Evolutionary conservation across 2,113 vertebrate genomes (phyloP), one percentile per base, ranked within the genome.

Genomic region (Rhinolophus sinicus): DNA sequence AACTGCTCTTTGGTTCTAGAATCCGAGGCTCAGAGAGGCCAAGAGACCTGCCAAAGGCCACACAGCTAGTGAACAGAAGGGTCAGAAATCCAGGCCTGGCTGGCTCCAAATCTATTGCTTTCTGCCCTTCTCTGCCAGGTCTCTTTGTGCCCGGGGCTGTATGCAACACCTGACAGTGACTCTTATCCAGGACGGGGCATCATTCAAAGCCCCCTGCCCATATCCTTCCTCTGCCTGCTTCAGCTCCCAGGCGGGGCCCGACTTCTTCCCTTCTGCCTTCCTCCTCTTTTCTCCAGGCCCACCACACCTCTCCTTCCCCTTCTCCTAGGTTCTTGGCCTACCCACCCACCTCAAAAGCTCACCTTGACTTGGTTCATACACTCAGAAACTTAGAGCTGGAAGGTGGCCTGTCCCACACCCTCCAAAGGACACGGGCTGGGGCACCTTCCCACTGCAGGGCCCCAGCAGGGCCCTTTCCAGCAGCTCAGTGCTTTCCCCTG

Each of bases 11-110:
- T 64, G 50, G 65, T 91, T 85, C 69, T 40, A 44, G 65, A 88
- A n/a, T 56, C 47, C 11, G 40, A 86, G 24, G 62, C 21, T 97
- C 80, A 87, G 92, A 86, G 73, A 89, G 56, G 75, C 35, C 47
- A 54, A 86, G 60, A 70, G 35, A 85, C 84, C 84, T 52, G 35
- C 12, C 62, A n/a, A 85, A 72, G 38, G 52, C 33, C 78, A 80
- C 93, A 78, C 38, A 83, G 88, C 40, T 56, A 5, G 3, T 44
- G 28, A 82, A 18, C 11, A 1, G 4, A 60, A 94, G 50, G 35
- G 13, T 89, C 89, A 67, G 65, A 84, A 76, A 88, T 40, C 47
- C 15, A 81, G 44, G 9, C 35, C 84, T n/a, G 30, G 78, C 13
- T 35, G 38, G 10, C 58, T 77, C 40, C 33, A 80, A 24, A 58